A percentile compares a stretch with the other conserved stretches of the same genome.
Evolutionary conservation across 2,888 invertebrate species (phyloP).

Genomic region (Trachelus troglodyta): DNA sequence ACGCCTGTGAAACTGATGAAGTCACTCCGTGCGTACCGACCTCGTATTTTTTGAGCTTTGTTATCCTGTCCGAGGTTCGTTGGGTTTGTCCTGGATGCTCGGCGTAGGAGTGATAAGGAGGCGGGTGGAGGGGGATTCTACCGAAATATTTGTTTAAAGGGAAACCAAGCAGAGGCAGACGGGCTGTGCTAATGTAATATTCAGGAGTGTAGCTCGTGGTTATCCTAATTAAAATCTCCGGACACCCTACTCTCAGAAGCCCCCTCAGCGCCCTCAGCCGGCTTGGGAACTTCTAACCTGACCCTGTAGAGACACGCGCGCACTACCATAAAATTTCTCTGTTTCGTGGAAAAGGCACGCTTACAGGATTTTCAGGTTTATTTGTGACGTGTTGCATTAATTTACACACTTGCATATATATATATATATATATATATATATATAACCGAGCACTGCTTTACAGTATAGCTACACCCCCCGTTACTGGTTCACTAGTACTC

Average conservation of each 20-base stretch:
- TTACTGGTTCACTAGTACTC: neutral
- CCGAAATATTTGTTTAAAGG: slow-evolving; percentile 34
- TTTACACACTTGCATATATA: neutral
- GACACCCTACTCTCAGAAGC: slow-evolving; percentile 27
- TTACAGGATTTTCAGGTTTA: neutral
- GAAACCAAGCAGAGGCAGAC: slow-evolving; percentile 23
- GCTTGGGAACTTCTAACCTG: slow-evolving; percentile 29
- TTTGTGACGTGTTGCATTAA: neutral
- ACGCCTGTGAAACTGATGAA: neutral
- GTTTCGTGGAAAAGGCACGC: neutral
- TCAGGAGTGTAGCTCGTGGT: slow-evolving; percentile 40
- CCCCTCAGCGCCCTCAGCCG: neutral
- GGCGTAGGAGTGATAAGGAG: neutral
- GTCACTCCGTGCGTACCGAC: neutral
- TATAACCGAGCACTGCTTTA: neutral
- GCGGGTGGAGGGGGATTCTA: neutral
- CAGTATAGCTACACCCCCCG: neutral
- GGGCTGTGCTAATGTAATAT: slow-evolving; percentile 44
- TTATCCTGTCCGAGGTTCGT: neutral
- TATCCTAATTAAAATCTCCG: slow-evolving; percentile 55
- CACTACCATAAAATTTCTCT: slow-evolving; percentile 32
- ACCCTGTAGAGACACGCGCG: slow-evolving; percentile 6
- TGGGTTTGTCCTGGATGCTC: slow-evolving; percentile 9
- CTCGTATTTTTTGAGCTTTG: neutral
- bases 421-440: no score